Percentiles rank a stretch among this genome's conserved stretches.
Evolutionary conservation across 2,888 invertebrate species (phyloP).

Genomic region (Malthinus flaveolus): DNA sequence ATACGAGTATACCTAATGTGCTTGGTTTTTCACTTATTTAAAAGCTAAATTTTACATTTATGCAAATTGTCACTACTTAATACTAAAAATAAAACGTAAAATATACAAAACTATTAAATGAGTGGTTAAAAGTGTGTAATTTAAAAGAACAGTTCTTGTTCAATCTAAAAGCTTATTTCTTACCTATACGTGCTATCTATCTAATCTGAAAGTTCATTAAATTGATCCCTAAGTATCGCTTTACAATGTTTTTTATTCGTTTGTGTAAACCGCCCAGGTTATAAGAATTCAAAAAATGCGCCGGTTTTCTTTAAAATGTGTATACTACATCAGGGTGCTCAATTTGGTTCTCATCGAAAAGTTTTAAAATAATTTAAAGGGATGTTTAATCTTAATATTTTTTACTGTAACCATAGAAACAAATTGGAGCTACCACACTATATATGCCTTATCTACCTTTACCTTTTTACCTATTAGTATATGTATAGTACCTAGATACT

Average conservation of each 20-base stretch:
- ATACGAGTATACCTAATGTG: too few relatives aligned
- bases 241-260: slow-evolving; percentile 23
- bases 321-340: background rate
- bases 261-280: slow-evolving; percentile 8
- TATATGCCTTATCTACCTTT: too few relatives aligned
- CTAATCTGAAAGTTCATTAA: slow-evolving; percentile 32
- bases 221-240: slow-evolving; percentile 25
- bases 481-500: too few relatives aligned
- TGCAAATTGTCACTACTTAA: too few relatives aligned
- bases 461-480: too few relatives aligned
- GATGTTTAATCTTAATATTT: too few relatives aligned
- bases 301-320: slow-evolving; percentile 15
- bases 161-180: slow-evolving; percentile 12
- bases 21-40: too few relatives aligned
- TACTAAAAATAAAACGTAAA: too few relatives aligned
- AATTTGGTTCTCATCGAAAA: background rate
- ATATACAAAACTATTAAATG: background rate
- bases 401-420: slow-evolving; percentile 5
- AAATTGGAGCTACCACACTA: too few relatives aligned
- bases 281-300: slow-evolving; percentile 22
- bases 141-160: slow-evolving; percentile 10
- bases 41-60: too few relatives aligned
- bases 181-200: slow-evolving; percentile 17
- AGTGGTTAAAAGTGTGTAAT: background rate
- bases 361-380: too few relatives aligned